These are phyloP conservation scores for Mamestra configurata DNA, from an alignment of 1,140 invertebrate genomes.

Conservation along the genomic window DNA sequence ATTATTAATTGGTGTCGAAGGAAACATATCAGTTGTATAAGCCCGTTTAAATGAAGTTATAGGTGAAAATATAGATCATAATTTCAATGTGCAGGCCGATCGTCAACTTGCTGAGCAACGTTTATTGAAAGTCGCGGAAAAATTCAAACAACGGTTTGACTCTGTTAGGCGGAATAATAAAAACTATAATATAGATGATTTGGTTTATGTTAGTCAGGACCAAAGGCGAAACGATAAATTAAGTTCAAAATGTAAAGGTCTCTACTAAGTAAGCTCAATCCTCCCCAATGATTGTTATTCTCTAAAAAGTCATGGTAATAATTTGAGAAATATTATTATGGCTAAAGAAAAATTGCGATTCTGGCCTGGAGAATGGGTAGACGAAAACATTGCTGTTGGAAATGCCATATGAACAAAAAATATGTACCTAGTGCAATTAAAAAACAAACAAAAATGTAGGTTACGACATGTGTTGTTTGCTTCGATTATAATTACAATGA, in stretches of 20 bases:
- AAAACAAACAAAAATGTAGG: too few species aligned
- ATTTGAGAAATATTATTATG: background rate
- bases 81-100: background rate
- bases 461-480: too few species aligned
- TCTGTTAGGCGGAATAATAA: conserved; percentile 54
- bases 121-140: background rate
- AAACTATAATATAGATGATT: conserved; percentile 56
- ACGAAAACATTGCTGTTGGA: background rate
- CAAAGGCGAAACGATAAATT: conserved; percentile 62
- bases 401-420: background rate
- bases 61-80: too few species aligned
- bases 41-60: too few species aligned
- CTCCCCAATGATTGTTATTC: too few species aligned
- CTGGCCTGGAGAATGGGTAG: background rate
- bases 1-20: background rate
- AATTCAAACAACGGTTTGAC: conserved; percentile 60
- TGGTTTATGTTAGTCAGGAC: conserved; percentile 63
- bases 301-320: too few species aligned
- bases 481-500: too few species aligned
- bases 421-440: too few species aligned
- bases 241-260: background rate
- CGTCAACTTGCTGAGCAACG: background rate
- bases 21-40: background rate
- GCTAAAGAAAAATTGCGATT: background rate
- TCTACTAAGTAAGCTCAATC: too few species aligned